Base-by-base conservation (phyloP, 1,140 invertebrate species). In the Macrostomum lignano region DNA sequence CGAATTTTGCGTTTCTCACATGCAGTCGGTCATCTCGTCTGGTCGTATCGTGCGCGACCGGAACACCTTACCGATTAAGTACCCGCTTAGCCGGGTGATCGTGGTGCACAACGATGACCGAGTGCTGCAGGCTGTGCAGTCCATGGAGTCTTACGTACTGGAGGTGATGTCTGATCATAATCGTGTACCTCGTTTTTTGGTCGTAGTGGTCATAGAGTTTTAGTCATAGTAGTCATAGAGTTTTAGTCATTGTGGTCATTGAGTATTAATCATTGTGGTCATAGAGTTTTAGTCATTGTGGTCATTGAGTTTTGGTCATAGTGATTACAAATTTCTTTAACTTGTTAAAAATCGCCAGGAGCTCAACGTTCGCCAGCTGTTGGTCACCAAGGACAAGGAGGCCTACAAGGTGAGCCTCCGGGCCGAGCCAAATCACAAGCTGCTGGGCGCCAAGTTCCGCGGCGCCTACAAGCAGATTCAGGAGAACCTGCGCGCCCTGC, bases 11-110 rank as follows among this genome's bases (percentile, higher is more conserved):
- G 79, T 98, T 0, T 63, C 68, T 21, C 62, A 69, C 41, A 91
- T 98, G 82, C 86, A 96, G 61, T 69, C 68, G 13, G 73, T 94
- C 6, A 78, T 98, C 40, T 84, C 94, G 52, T 51, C 94, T 3
- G 86, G 82, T 4, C 65, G 91, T 40, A 68, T 91, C 7, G 60
- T 93, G 28, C 61, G 91, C 33, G 88, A 96, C 48, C 65, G 82
- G 21, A 77, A 78, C 52, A 86, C 74, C 1, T 65, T 93, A 35
- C 84, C 86, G 0, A 65, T 88, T 0, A 94, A 94, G 60, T 93
- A 91, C 62, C 91, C 91, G 0, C 55, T 98, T 30, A 78, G 75
- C 11, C 84, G 94, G 63, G 67, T 94, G 32, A 71, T 94, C 17
- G 71, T 94, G 4, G 79, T 99, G 40, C 73, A 91, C 49, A 71